Base-by-base conservation (phyloP, 2,888 invertebrate genomes). In the Drosophila leonis region DNA sequence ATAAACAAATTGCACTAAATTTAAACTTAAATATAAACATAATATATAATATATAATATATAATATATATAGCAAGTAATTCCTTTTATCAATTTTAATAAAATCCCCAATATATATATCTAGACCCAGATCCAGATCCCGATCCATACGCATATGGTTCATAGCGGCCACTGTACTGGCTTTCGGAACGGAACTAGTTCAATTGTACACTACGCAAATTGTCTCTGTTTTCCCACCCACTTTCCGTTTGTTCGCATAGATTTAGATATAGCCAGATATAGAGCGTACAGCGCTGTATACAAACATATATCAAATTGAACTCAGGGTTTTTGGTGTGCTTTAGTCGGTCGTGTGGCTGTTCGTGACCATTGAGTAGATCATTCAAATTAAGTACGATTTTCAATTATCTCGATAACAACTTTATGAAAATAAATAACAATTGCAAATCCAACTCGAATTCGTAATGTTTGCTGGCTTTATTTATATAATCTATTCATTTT, bases 311-410 rank as follows among this genome's bases (percentile, higher is more conserved):
- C 54, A 54, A 39, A 9, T 13, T 39, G 24, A 39, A 59, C 76
- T 74, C 70, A 74, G 70, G 74, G 71, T 35, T 56, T 60, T 42
- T 35, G 27, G 61, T 54, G 39, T 54, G 65, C 44, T 33, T 65
- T 57, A 33, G 63, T 46, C 68, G 51, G 52, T 68, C 61, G 39
- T 39, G 31, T 49, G 71, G 39, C 55, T 31, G 66, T 39, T 54
- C 59, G 42, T 60, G 48, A 72, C 49, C 52, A 41, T 37, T 46
- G 24, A 29, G 18, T 20, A 27, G 20, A 37, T 37, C 9, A 65
- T 15, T 48, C 44, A 18, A 65, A 46, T 18, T 65, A 65, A 65
- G 37, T 65, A 52, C 39, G 49, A 44, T 18, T 35, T 1, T 24
- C 37, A 35, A 52, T 49, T 52, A 37, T 52, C 52, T 24, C 35